Conservation (phyloP, 1,140 invertebrate species). For the Nymphalis io region DNA sequence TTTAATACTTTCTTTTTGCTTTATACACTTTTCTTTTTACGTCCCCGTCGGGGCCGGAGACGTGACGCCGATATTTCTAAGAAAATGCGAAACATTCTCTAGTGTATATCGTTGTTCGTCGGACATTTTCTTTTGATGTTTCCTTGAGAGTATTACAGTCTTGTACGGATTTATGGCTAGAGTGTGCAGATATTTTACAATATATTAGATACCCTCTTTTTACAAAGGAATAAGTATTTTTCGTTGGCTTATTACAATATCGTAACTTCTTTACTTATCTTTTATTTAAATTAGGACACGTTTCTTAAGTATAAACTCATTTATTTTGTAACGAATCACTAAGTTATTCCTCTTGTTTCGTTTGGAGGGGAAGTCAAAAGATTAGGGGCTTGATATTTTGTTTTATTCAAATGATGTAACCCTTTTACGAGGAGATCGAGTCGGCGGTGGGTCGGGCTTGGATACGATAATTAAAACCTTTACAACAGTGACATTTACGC, state of each 20-base stretch:
- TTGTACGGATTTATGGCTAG: constrained; percentile 38
- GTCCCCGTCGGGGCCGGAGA: constrained; percentile 56
- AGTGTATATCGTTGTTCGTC: constrained; percentile 35
- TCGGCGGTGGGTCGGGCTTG: constrained; percentile 64
- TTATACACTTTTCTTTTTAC: constrained; percentile 70
- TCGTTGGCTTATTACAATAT: background rate
- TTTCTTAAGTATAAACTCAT: background rate
- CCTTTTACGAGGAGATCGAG: constrained; percentile 64
- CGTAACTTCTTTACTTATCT: background rate
- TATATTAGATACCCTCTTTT: background rate
- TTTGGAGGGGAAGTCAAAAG: constrained; percentile 33
- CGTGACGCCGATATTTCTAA: constrained; percentile 60
- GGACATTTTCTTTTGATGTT: constrained; percentile 42
- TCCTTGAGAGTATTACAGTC: constrained; percentile 14
- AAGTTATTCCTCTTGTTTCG: background rate
- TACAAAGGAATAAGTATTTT: background rate
- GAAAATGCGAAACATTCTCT: constrained; percentile 51
- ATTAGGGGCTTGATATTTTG: constrained; percentile 47
- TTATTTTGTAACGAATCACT: background rate
- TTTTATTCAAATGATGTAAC: constrained; percentile 59
- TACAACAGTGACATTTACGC: constrained; percentile 73
- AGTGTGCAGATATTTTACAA: constrained; percentile 27
- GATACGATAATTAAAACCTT: constrained; percentile 74
- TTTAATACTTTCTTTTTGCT: constrained; percentile 62
- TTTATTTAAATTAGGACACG: background rate